Conservation (phyloP, 1,140 invertebrate species). For the Copidosoma floridanum region DNA sequence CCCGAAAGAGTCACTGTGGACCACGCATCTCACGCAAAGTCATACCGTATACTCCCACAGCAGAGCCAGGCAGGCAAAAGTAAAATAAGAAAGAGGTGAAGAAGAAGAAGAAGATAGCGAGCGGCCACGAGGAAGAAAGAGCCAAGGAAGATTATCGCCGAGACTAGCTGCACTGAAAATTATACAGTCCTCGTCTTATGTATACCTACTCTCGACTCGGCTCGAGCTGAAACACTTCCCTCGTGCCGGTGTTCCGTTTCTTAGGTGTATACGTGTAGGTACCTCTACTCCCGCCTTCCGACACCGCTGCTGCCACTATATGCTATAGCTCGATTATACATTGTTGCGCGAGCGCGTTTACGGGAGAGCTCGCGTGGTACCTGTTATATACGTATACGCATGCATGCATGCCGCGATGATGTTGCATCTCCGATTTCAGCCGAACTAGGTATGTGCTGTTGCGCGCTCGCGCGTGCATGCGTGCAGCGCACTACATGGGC, state of each 20-base stretch:
- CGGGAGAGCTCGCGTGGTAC: background rate
- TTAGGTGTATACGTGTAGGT: too few species aligned
- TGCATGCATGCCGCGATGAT: background rate
- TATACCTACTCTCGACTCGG: conserved; percentile 14
- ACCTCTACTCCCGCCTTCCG: conserved; percentile 7
- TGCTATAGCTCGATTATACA: conserved; percentile 14
- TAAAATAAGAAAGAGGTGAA: too few species aligned
- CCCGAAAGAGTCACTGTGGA: too few species aligned
- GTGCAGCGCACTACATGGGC: too few species aligned
- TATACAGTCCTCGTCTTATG: too few species aligned
- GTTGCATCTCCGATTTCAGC: conserved; percentile 3
- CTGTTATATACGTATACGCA: too few species aligned
- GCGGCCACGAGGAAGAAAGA: background rate
- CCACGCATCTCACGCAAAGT: too few species aligned
- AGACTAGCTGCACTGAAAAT: background rate
- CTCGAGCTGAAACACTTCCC: background rate
- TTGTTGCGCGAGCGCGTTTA: background rate
- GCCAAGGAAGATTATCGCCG: conserved; percentile 16
- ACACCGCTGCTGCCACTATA: background rate
- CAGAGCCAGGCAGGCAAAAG: too few species aligned
- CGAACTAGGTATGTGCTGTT: too few species aligned
- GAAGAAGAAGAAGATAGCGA: too few species aligned
- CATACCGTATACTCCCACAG: too few species aligned
- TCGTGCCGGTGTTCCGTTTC: conserved; percentile 11
- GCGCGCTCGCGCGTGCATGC: too few species aligned